These are phyloP conservation scores for Melanotaenia duboulayi DNA, from an alignment of 2,113 vertebrate genomes.

Conservation along the genomic window DNA sequence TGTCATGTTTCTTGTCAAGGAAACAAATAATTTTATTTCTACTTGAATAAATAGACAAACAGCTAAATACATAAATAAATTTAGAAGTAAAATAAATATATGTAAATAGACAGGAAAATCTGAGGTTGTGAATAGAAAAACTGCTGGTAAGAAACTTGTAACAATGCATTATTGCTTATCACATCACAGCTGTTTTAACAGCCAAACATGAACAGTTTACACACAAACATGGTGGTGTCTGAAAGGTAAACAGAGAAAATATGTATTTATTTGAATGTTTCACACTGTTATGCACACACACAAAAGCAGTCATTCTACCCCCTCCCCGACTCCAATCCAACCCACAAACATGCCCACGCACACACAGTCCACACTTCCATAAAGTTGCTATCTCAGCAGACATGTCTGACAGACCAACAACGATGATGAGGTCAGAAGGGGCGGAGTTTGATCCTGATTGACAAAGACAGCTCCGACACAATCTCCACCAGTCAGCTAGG, in stretches of 20 bases:
- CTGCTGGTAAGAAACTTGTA: too few relatives aligned
- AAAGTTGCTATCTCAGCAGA: conserved; percentile 77
- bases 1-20: too few relatives aligned
- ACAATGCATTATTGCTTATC: too few relatives aligned
- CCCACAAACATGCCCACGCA: not conserved
- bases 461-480: conserved; percentile 79
- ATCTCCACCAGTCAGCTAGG: conserved; percentile 74
- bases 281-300: not conserved
- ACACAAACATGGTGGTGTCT: not conserved
- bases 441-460: conserved; percentile 78
- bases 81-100: too few relatives aligned
- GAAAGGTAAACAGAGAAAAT: not conserved
- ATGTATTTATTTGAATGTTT: not conserved
- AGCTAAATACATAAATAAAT: too few relatives aligned
- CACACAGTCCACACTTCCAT: conserved; percentile 17
- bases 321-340: not conserved
- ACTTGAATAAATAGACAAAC: too few relatives aligned
- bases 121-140: too few relatives aligned
- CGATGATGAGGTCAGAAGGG: conserved; percentile 78
- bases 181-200: too few relatives aligned
- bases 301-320: not conserved
- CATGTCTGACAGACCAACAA: conserved; percentile 70
- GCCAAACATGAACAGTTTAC: not conserved
- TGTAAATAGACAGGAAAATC: too few relatives aligned
- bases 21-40: too few relatives aligned